These are phyloP conservation scores for Gari tellinella DNA, from an alignment of 2,888 invertebrate species.

Conservation along the genomic window DNA sequence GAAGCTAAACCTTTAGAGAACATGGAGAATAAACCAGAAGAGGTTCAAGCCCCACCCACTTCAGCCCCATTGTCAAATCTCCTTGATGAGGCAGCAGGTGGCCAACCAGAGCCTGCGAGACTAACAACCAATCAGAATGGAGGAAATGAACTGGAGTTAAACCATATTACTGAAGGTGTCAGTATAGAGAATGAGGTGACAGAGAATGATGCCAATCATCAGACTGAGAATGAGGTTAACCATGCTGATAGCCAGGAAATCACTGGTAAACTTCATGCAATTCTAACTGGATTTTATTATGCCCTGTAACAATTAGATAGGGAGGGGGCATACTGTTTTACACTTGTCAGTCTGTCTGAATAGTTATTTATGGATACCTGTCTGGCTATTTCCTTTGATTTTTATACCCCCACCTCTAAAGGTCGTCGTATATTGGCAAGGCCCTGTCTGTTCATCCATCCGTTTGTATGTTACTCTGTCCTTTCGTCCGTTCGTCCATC, in stretches of 20 bases:
- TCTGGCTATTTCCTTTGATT: no score
- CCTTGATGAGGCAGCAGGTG: slow-evolving; percentile 51
- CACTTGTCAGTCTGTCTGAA: no score
- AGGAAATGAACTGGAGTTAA: slow-evolving; percentile 49
- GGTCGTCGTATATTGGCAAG: no score
- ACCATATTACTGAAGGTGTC: slow-evolving; percentile 32
- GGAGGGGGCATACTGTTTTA: no score
- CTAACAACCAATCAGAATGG: slow-evolving; percentile 38
- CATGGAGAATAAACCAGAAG: slow-evolving; percentile 16
- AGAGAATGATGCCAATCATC: slow-evolving; percentile 20
- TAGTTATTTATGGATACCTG: no score
- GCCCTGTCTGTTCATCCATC: no score
- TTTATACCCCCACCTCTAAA: no score
- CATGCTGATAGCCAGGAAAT: background rate
- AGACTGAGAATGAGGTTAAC: slow-evolving; percentile 10
- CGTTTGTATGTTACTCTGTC: no score
- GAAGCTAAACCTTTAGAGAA: slow-evolving; percentile 43
- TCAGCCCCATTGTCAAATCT: slow-evolving; percentile 43
- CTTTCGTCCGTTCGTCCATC: no score
- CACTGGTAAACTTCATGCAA: no score
- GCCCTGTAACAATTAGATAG: no score
- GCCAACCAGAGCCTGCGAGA: slow-evolving; percentile 38
- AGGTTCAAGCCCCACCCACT: slow-evolving; percentile 14
- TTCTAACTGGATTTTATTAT: no score
- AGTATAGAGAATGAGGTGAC: slow-evolving; percentile 6